These are phyloP conservation scores for Calcarius ornatus DNA, from an alignment of 2,113 vertebrate genomes.

Conservation along the genomic window DNA sequence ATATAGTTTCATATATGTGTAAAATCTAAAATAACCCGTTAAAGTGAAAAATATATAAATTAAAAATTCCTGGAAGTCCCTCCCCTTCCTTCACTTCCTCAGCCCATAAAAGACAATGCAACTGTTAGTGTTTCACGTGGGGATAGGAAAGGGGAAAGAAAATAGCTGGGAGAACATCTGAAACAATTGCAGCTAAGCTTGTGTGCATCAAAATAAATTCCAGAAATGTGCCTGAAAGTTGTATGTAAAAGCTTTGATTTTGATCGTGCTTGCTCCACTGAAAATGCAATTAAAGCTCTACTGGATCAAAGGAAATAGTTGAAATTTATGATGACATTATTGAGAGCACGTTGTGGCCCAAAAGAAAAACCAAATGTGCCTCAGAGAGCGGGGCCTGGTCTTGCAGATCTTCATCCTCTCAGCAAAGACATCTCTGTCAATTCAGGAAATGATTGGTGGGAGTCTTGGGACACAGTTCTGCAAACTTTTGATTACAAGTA, in stretches of 20 bases:
- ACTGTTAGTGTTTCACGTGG: neutral
- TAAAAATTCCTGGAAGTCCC: slow-evolving; percentile 44
- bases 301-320: neutral
- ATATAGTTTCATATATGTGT: neutral
- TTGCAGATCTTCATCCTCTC: neutral
- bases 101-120: slow-evolving; percentile 6
- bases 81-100: slow-evolving; percentile 25
- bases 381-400: neutral
- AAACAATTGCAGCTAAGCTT: neutral
- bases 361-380: neutral
- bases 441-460: neutral
- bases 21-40: neutral
- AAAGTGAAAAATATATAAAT: slow-evolving; percentile 21
- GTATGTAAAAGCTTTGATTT: neutral
- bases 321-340: neutral
- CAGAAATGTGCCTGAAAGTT: neutral
- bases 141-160: slow-evolving; percentile 9
- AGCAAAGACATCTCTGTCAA: neutral
- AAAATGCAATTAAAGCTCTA: neutral
- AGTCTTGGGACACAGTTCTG: neutral
- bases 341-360: neutral
- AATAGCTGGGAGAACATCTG: neutral
- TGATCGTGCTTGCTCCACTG: neutral
- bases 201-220: neutral
- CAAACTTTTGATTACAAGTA: neutral